Evolutionary conservation across 2,888 invertebrate genomes (phyloP), one percentile per base, ranked within the genome.

Genomic region (Pecten maximus): DNA sequence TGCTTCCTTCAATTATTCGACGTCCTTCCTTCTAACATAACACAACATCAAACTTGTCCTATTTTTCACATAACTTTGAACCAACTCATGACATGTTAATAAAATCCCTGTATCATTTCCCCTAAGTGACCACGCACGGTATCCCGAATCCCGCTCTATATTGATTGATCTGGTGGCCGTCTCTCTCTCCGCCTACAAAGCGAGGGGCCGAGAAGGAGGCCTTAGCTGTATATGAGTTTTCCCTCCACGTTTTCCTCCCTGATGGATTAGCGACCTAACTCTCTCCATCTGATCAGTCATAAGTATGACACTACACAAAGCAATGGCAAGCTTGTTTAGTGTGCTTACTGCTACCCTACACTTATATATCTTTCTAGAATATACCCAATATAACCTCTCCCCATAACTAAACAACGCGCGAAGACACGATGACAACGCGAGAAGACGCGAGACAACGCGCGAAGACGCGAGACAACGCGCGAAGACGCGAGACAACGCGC

Each of bases 51-150:
- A 74, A 74, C 74, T 74, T 28, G 35, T 74, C 74, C 74, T 28
- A 74, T 35, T 35, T 60, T 74, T 74, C 74, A 74, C 74, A 15
- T 16, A 74, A 74, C 74, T 74, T 35, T 74, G 74, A 35, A 74
- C 74, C 28, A 74, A 74, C 28, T 35, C 12, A 74, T 74, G 74
- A 35, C 74, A 35, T 35, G 35, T 35, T 74, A 74, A 74, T 74
- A 74, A 74, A 74, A 74, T 74, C 74, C 74, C 74, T 74, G 35
- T 74, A 74, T 74, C 74, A 35, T 74, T 35, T 74, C 74, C 74
- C 74, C 35, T 74, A 74, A 74, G 74, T 74, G 74, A 74, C 74
- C 74, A 74, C 74, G 23, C 54, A 54, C 54, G 54, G 23, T 54
- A 54, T 54, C 54, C 54, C n/a, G 54, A 54, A 74, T 74, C 35